Percentiles rank a stretch among this genome's conserved stretches.
These are phyloP conservation scores for Apodemus agrarius DNA, from an alignment of 2,797 vertebrate species.

Conservation along the genomic window DNA sequence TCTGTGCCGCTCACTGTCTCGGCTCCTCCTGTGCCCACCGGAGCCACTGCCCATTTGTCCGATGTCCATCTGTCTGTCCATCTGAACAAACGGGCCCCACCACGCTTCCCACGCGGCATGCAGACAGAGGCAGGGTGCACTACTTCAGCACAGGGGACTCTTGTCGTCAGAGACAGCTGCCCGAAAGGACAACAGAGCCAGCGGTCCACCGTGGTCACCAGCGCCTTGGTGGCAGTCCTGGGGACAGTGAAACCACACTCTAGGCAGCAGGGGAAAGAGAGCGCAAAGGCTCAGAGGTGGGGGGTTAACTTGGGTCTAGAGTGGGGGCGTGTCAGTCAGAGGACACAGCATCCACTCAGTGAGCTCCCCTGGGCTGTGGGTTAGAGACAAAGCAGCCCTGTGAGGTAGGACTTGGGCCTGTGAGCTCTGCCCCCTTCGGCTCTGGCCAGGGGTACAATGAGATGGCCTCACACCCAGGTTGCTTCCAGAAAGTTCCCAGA, in stretches of 20 bases:
- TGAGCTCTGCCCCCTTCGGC: rapidly evolving
- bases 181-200: background rate
- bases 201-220: background rate
- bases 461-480: background rate
- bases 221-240: background rate
- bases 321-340: background rate
- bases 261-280: background rate
- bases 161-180: background rate
- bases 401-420: background rate
- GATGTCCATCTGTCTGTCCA: background rate
- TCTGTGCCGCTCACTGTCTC: background rate
- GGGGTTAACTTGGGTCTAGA: background rate
- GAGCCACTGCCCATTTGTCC: background rate
- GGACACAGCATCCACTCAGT: rapidly evolving
- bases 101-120: background rate
- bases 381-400: background rate
- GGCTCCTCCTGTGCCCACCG: background rate
- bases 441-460: background rate
- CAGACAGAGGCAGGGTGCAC: too few species aligned
- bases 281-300: rapidly evolving
- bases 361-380: background rate
- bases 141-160: background rate
- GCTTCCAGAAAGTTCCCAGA: background rate
- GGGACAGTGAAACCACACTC: background rate
- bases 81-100: background rate